Evolutionary conservation across 2,888 invertebrate species (phyloP).

Genomic region (Tiphia femorata): DNA sequence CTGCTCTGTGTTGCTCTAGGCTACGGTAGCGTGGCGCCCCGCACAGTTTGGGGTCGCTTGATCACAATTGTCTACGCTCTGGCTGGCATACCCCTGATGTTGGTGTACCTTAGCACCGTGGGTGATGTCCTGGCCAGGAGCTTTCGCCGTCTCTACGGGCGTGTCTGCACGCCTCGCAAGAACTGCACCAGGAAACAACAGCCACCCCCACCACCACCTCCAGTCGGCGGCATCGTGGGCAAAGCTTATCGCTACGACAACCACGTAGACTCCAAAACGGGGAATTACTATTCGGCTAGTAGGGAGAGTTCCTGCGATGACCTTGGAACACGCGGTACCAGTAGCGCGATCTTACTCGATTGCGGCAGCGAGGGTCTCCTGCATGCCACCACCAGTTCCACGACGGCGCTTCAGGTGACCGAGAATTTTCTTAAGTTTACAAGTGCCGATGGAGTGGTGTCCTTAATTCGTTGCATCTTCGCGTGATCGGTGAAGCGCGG

Average conservation of each 20-base stretch:
- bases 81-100: constrained; percentile 88
- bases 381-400: constrained; percentile 57
- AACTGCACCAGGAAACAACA: constrained; percentile 58
- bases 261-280: constrained; percentile 58
- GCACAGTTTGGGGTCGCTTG: constrained; percentile 83
- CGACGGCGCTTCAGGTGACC: constrained; percentile 55
- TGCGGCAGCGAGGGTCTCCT: constrained; percentile 62
- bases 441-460: too few relatives aligned
- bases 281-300: constrained; percentile 60
- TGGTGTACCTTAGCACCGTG: constrained; percentile 89
- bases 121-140: constrained; percentile 87
- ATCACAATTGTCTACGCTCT: constrained; percentile 89
- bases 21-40: constrained; percentile 86
- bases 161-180: constrained; percentile 68
- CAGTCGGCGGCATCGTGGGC: constrained; percentile 54
- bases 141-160: constrained; percentile 80
- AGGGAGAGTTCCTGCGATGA: constrained; percentile 64
- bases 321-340: constrained; percentile 60
- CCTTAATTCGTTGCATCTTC: too few relatives aligned
- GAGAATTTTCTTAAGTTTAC: not conserved
- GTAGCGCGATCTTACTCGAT: constrained; percentile 65
- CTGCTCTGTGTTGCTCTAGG: constrained; percentile 72
- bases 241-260: constrained; percentile 63
- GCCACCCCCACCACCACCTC: constrained; percentile 52
- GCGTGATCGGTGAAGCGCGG: too few relatives aligned